These are phyloP conservation scores for Liparis tanakae DNA, from an alignment of 2,797 vertebrate genomes.

Conservation along the genomic window DNA sequence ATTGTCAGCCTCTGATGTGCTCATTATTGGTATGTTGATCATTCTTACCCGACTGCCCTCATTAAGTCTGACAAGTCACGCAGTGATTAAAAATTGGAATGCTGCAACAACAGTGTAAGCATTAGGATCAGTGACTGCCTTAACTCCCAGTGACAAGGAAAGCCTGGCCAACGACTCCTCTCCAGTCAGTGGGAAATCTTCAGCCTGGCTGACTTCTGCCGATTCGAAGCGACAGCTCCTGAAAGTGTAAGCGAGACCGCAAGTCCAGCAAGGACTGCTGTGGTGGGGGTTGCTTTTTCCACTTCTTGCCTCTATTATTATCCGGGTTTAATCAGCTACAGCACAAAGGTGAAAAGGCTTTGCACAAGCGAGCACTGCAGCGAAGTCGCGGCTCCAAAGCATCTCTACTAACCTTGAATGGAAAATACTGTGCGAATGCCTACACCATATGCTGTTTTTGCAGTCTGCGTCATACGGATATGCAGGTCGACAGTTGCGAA, in stretches of 20 bases:
- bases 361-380: constrained; percentile 55
- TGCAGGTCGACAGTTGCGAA: constrained; percentile 78
- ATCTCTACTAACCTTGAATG: constrained; percentile 60
- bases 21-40: constrained; percentile 87
- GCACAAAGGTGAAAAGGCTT: constrained; percentile 61
- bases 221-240: constrained; percentile 89
- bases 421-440: constrained; percentile 70
- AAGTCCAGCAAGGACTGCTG: constrained; percentile 77
- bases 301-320: constrained; percentile 74
- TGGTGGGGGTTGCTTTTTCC: constrained; percentile 68
- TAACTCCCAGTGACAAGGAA: constrained; percentile 94
- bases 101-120: constrained; percentile 95
- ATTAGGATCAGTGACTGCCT: constrained; percentile 93
- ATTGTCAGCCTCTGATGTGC: constrained; percentile 77
- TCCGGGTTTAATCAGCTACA: constrained; percentile 73
- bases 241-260: constrained; percentile 75
- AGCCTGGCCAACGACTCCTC: constrained; percentile 92
- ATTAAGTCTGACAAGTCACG: constrained; percentile 97
- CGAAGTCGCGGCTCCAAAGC: constrained; percentile 46
- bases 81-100: constrained; percentile 98
- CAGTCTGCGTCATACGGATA: constrained; percentile 75
- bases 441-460: constrained; percentile 82
- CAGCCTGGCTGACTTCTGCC: constrained; percentile 90
- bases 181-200: constrained; percentile 92
- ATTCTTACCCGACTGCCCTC: constrained; percentile 87